Conservation (phyloP, 2,888 invertebrate species). For the Kryphioiulus occultus region DNA sequence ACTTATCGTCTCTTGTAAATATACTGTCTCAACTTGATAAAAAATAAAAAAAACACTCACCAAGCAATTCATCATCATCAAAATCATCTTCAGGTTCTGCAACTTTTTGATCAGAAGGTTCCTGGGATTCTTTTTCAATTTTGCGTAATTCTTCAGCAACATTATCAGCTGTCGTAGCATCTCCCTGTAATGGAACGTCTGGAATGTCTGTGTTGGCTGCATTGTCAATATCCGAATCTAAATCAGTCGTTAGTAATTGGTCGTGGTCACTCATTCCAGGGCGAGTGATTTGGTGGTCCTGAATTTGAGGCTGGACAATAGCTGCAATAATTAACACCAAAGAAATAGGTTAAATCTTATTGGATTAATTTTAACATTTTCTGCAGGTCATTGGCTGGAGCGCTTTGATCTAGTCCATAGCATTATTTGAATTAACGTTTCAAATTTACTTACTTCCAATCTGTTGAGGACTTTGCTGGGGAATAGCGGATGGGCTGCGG, state of each 20-base stretch:
- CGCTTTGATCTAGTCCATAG: too few relatives aligned
- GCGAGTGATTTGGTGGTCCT: background rate
- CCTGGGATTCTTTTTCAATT: conserved; percentile 64
- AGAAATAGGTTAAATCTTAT: background rate
- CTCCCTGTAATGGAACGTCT: conserved; percentile 65
- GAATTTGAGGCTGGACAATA: background rate
- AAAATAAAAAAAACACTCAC: conserved; percentile 56
- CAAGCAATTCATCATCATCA: conserved; percentile 84
- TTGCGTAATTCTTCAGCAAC: conserved; percentile 75
- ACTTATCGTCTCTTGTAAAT: background rate
- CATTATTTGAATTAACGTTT: background rate
- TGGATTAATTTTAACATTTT: too few relatives aligned
- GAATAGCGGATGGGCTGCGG: background rate
- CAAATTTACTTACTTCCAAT: background rate
- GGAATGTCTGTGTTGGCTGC: background rate
- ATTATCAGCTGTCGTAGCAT: conserved; percentile 65
- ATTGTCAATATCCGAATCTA: conserved; percentile 45
- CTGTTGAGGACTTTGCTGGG: background rate
- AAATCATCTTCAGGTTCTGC: conserved; percentile 68
- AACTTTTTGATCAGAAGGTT: conserved; percentile 53
- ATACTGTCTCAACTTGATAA: background rate
- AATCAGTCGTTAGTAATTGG: conserved; percentile 28
- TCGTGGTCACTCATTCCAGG: conserved; percentile 2
- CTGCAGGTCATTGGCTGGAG: too few relatives aligned
- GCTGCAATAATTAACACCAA: background rate